Evolutionary conservation across 53 echinoderm and acorn worm species (phyloP), one percentile per base, ranked within the genome.

Genomic region (Echinometra lucunter): DNA sequence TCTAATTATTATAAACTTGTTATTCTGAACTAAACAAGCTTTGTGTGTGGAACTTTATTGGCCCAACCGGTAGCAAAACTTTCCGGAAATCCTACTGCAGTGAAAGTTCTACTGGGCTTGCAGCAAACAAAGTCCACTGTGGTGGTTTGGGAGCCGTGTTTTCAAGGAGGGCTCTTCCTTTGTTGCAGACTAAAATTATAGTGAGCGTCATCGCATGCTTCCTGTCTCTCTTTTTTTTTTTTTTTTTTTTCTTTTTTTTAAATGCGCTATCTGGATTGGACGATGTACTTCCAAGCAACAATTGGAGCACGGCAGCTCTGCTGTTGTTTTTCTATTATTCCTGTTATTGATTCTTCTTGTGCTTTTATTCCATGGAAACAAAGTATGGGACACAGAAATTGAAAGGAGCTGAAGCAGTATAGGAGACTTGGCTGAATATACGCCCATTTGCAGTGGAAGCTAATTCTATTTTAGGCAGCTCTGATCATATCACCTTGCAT

Each of bases 161-260:
- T 94, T 82, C 85, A 83, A 16, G 37, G 94, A 66, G 94, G 94
- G 60, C 94, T 94, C 85, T 94, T 94, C 85, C 85, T 94, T 83
- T 94, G 94, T 94, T 83, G 85, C 94, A 83, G 94, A 94, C 85
- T 83, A 94, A 94, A 94, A 83, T 94, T 94, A 83, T 23, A 83
- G 85, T 94, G 94, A 94, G 85, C 94, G 94, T 94, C 94, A 94
- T 94, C 83, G 94, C 94, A 94, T 94, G 94, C 66, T 94, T 94
- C 94, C 94, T 94, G 83, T 94, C 83, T 83, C 85, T 16, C 42
- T 82, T 94, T 83, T 83, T 94, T 81, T 82, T 82, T 55, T 75
- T 45, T 74, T 45, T 85, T 82, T 47, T 93, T 82, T 82, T 93
- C 44, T 92, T 70, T 92, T 92, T 53, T 92, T 44, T 44, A 1